A percentile compares a stretch with the other conserved stretches of the same genome.
Evolutionary conservation across 2,888 invertebrate genomes (phyloP).

Genomic region (Lasius platythorax): DNA sequence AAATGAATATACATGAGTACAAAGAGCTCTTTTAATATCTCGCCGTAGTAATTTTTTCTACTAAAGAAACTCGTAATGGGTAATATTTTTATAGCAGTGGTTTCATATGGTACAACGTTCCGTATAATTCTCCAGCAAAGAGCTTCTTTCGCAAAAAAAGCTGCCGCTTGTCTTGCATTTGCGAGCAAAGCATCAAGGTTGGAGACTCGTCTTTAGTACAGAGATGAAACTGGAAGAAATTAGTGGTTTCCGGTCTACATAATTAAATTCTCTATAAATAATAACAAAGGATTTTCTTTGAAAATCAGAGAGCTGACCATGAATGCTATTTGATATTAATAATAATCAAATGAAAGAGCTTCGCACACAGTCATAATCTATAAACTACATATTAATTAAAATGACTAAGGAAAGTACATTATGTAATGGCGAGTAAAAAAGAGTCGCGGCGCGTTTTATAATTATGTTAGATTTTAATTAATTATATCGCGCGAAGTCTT

Average conservation of each 20-base stretch:
- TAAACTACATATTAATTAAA: neutral
- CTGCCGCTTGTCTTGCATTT: constrained; percentile 49
- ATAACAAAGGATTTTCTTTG: neutral
- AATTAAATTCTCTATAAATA: constrained; percentile 11
- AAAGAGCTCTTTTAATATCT: constrained; percentile 58
- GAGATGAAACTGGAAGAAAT: constrained; percentile 19
- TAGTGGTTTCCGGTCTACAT: neutral
- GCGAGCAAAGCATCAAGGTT: neutral
- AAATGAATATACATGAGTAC: constrained; percentile 51
- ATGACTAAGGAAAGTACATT: neutral
- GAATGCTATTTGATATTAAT: neutral
- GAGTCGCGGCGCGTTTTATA: neutral
- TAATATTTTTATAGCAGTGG: constrained; percentile 55
- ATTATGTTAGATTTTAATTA: neutral
- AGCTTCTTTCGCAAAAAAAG: constrained; percentile 29
- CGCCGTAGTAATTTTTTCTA: constrained; percentile 51
- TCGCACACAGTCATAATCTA: neutral
- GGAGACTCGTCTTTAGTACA: constrained; percentile 1
- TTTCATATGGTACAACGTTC: constrained; percentile 44
- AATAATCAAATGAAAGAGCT: neutral
- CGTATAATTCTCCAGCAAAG: constrained; percentile 42
- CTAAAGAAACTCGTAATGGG: constrained; percentile 50
- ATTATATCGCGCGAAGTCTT: neutral
- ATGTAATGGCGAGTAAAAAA: neutral
- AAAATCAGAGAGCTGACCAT: neutral